Conservation (phyloP, 2,888 invertebrate species). For the Drosophila robusta region DNA sequence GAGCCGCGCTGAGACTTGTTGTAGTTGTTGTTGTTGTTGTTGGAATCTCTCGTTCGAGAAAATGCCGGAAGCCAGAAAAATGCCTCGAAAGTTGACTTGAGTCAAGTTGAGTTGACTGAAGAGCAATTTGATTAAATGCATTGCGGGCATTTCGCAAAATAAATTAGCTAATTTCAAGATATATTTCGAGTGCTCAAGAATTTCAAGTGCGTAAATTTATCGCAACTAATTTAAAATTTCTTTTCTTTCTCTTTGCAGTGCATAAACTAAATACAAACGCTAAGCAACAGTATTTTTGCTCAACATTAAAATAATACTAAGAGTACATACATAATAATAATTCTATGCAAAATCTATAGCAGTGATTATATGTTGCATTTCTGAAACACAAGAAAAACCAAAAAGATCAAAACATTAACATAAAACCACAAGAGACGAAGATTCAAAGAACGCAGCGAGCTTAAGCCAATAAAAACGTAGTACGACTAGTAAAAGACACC, state of each 20-base stretch:
- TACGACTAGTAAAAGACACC: slow-evolving; percentile 82
- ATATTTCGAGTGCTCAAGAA: slow-evolving; percentile 24
- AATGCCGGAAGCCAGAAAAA: slow-evolving; percentile 58
- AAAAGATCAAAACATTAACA: slow-evolving; percentile 10
- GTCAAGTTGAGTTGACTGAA: slow-evolving; percentile 26
- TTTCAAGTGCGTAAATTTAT: slow-evolving; percentile 18
- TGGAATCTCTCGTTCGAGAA: slow-evolving; percentile 26
- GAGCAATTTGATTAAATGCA: slow-evolving; percentile 72
- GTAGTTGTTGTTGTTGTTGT: slow-evolving; percentile 12
- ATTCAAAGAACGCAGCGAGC: slow-evolving; percentile 72
- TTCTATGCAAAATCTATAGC: slow-evolving; percentile 44
- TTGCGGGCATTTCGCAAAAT: slow-evolving; percentile 57
- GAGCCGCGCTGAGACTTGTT: slow-evolving; percentile 37
- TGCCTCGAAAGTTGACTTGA: slow-evolving; percentile 44
- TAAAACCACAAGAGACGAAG: slow-evolving; percentile 34
- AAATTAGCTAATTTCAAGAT: slow-evolving; percentile 68
- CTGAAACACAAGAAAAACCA: slow-evolving; percentile 33
- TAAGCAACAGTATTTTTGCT: slow-evolving; percentile 80
- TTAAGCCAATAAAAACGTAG: slow-evolving; percentile 74
- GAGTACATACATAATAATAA: slow-evolving; percentile 37
- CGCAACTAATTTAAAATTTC: slow-evolving; percentile 13
- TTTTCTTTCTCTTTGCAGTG: slow-evolving; percentile 60
- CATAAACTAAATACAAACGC: slow-evolving; percentile 54
- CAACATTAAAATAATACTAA: slow-evolving; percentile 62
- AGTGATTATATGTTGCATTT: slow-evolving; percentile 79